These are phyloP conservation scores for Tiliacea citrago DNA, from an alignment of 2,888 invertebrate species.

Conservation along the genomic window DNA sequence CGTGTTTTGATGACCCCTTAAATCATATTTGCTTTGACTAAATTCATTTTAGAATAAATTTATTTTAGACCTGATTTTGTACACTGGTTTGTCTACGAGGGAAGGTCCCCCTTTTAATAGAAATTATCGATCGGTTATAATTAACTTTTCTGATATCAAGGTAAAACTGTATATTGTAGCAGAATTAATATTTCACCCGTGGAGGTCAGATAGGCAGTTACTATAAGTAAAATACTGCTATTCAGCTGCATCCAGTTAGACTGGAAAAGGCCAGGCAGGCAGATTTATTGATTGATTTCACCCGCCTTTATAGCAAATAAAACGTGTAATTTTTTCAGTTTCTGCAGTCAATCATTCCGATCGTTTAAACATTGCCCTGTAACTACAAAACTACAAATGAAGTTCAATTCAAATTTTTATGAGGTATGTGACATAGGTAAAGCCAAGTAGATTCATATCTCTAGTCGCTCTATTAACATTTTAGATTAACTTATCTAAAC, in stretches of 20 bases:
- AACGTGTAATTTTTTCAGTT: neutral
- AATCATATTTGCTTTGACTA: conserved; percentile 70
- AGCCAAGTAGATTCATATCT: neutral
- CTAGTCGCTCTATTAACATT: neutral
- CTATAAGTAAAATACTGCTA: too few species aligned
- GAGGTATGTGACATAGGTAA: neutral
- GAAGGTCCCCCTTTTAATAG: neutral
- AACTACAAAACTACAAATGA: neutral
- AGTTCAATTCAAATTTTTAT: neutral
- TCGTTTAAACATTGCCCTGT: neutral
- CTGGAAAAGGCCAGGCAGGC: too few species aligned
- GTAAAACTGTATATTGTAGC: conserved; percentile 1
- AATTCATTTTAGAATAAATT: conserved; percentile 67
- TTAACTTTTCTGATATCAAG: neutral
- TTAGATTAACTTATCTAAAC: neutral
- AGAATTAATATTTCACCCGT: too few species aligned
- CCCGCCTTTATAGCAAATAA: neutral
- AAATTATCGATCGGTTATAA: neutral
- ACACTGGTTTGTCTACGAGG: conserved; percentile 3
- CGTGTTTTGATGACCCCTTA: conserved; percentile 69
- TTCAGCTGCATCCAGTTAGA: too few species aligned
- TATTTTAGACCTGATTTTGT: conserved; percentile 44
- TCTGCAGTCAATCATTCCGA: neutral
- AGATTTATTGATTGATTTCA: too few species aligned
- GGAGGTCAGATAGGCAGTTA: too few species aligned